A percentile compares a stretch with the other conserved stretches of the same genome.
phyloP scores from a whole-genome alignment of 2,113 vertebrate species.

The Nothoprocta perdicaria region DNA sequence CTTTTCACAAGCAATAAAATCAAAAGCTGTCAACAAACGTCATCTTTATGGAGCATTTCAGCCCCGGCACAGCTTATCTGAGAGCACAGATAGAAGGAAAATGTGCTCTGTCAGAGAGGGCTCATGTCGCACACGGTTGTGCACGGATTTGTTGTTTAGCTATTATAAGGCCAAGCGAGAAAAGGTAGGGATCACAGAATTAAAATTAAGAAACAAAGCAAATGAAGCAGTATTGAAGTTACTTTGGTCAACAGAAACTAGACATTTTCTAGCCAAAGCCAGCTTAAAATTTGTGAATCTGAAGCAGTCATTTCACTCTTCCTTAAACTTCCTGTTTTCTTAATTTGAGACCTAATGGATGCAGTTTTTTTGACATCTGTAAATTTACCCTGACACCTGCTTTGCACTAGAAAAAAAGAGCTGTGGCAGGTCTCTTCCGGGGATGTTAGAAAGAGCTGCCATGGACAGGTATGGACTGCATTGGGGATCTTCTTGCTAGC shows the following conservation, averaged over 20 bases:
- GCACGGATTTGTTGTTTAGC: neutral
- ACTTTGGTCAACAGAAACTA: neutral
- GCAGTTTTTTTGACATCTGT: neutral
- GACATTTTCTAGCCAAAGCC: neutral
- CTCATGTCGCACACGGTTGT: neutral
- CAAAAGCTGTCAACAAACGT: neutral
- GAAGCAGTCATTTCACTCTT: neutral
- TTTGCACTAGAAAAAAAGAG: neutral
- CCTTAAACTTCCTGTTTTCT: neutral
- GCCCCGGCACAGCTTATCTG: neutral
- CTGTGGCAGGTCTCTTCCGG: neutral
- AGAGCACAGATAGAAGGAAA: neutral
- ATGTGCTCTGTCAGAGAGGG: rapidly evolving
- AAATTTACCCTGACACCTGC: neutral
- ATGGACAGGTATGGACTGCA: rapidly evolving
- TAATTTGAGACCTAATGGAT: neutral
- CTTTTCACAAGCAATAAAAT: neutral
- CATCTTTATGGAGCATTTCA: neutral
- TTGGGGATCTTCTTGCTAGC: neutral
- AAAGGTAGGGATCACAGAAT: neutral
- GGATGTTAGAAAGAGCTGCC: neutral
- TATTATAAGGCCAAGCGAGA: neutral
- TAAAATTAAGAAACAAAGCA: slow-evolving; percentile 4
- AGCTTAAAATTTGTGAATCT: neutral
- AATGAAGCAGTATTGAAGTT: neutral